Base-by-base conservation (phyloP, 2,113 vertebrate genomes). In the Abramis brama region DNA sequence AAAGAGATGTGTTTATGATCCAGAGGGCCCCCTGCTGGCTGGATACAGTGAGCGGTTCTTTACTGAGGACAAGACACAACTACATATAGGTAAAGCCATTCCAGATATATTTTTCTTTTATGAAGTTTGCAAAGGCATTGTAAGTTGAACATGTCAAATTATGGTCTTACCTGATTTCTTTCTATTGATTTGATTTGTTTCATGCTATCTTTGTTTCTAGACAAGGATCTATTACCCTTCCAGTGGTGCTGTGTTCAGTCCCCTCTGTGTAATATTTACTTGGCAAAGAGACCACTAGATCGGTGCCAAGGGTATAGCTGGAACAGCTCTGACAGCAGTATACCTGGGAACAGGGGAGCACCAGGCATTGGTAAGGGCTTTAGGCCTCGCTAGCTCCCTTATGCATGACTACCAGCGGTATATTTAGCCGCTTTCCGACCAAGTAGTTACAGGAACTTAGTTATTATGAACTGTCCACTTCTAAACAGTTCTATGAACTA, bases 231-330 rank as follows among this genome's bases (percentile, higher is more conserved):
- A 30, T 87, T 95, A 71, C 96, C 96, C 0, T 96, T 96, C 87
- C 93, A 95, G 82, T 95, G 95, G 96, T 96, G 96, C 79, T 96
- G 96, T 84, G 86, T 93, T 4, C 91, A 94, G 45, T 94, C 95
- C 73, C 79, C 93, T 4, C 89, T 95, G 0, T 96, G 94, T 77
- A 91, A 94, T 84, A 89, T 94, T 23, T 96, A 95, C 86, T 91
- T 95, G 59, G 84, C 85, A 36, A 96, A 94, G 90, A 93, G 95
- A 52, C 96, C 95, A 3, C 50, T 91, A 70, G 95, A 96, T 82
- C 91, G 93, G 12, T 96, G 96, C 79, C 92, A 94, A 66, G 93
- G 93, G 59, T 94, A 93, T 70, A 91, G 93, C 82, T 94, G 91
- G 92, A 21, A 36, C 70, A 86, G 62, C 47, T 76, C 71, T 15